These are phyloP conservation scores for Mesocricetus auratus DNA, from an alignment of 2,113 vertebrate species.

Conservation along the genomic window DNA sequence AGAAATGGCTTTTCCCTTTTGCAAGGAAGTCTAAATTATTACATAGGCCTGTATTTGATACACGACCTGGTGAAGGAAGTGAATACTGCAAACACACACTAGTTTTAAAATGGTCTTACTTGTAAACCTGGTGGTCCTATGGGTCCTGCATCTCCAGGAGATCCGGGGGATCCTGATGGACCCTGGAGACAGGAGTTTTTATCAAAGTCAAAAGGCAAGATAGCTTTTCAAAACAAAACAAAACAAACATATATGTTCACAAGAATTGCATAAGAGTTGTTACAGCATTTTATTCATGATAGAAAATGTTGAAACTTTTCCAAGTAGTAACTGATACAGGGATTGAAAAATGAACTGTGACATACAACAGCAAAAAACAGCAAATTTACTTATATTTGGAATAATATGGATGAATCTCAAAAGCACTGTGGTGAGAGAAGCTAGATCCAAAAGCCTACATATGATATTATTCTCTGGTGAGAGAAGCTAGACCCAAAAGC, in stretches of 20 bases:
- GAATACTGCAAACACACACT: conserved; percentile 7
- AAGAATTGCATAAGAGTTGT: conserved; percentile 35
- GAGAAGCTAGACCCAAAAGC: conserved; percentile 2
- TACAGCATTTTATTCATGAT: conserved; percentile 38
- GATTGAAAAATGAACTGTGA: conserved; percentile 17
- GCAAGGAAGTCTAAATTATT: conserved; percentile 29
- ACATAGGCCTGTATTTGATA: conserved; percentile 66
- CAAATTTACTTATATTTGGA: conserved; percentile 36
- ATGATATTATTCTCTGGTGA: conserved; percentile 31
- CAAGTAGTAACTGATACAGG: background rate
- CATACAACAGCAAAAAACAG: background rate
- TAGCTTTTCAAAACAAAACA: conserved; percentile 9
- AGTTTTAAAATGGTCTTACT: conserved; percentile 57
- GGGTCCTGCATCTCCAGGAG: conserved; percentile 87
- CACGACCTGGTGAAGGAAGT: background rate
- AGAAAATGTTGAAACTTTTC: background rate
- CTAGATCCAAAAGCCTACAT: background rate
- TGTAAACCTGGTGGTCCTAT: conserved; percentile 87
- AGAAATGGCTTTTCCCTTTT: conserved; percentile 18
- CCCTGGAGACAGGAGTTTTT: conserved; percentile 87
- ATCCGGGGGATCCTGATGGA: conserved; percentile 87
- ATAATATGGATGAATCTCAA: background rate
- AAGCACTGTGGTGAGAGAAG: conserved; percentile 31
- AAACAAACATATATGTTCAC: background rate
- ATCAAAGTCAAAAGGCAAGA: conserved; percentile 43